phyloP scores from a whole-genome alignment of 1,140 invertebrate genomes.

The Polypedilum vanderplanki region DNA sequence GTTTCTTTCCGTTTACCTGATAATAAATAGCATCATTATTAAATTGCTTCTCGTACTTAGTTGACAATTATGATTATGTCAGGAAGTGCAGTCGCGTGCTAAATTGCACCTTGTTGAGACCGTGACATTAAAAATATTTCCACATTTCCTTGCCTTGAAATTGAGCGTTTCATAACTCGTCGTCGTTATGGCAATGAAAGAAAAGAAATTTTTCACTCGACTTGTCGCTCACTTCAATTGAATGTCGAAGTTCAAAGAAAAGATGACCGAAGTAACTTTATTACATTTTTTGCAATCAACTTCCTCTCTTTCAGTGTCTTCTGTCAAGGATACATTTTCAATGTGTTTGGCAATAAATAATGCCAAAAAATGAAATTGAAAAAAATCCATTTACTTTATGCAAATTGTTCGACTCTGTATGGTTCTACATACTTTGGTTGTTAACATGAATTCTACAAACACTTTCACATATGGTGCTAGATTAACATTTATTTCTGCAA shows the following conservation, averaged over 20 bases:
- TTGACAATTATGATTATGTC: neutral
- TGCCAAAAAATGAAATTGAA: neutral
- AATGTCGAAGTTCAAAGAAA: neutral
- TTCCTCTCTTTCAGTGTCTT: neutral
- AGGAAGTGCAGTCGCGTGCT: conserved; percentile 8
- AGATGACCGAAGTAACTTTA: neutral
- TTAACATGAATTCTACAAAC: neutral
- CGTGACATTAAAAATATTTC: neutral
- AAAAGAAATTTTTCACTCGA: conserved; percentile 4
- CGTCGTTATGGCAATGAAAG: neutral
- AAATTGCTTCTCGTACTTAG: neutral
- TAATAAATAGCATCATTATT: conserved; percentile 17
- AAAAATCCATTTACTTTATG: conserved; percentile 23
- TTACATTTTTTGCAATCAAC: neutral
- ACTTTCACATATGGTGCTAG: conserved; percentile 20
- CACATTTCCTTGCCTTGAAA: neutral
- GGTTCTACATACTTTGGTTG: neutral
- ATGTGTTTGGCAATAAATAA: neutral
- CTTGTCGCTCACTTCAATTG: neutral
- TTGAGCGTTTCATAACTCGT: neutral
- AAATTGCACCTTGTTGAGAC: neutral
- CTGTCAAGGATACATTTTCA: neutral
- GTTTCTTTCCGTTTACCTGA: neutral
- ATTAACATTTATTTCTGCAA: conserved; percentile 3
- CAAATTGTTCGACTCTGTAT: neutral